phyloP scores from a whole-genome alignment of 1,140 invertebrate species.

The Pseudomyrmex flavicornis region DNA sequence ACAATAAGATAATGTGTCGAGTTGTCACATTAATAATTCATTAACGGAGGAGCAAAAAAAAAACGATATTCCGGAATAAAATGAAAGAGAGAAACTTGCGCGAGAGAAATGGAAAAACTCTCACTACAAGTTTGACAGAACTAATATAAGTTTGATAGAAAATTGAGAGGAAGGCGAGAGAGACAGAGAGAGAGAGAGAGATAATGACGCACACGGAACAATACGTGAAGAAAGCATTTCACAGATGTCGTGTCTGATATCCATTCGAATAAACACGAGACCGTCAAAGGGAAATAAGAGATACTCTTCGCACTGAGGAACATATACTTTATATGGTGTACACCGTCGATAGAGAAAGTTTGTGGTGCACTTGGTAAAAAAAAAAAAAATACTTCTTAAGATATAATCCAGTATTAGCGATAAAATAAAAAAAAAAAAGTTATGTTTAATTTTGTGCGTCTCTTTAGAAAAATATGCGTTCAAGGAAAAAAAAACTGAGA shows the following conservation, averaged over 20 bases:
- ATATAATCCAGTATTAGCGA: neutral
- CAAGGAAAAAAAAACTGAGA: no score
- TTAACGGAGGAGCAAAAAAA: neutral
- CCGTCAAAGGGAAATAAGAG: constrained; percentile 29
- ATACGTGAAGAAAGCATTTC: constrained; percentile 6
- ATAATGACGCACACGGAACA: constrained; percentile 4
- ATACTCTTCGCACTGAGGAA: neutral
- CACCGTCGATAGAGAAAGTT: neutral
- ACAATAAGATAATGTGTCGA: neutral
- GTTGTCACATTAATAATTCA: neutral
- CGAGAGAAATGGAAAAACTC: no score
- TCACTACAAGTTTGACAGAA: no score
- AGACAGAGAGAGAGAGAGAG: neutral
- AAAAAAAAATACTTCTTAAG: constrained; percentile 11
- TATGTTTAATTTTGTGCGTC: no score
- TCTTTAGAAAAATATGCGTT: no score
- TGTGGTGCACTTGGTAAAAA: constrained; percentile 4
- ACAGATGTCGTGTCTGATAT: constrained; percentile 1
- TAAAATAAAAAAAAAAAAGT: neutral
- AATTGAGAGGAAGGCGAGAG: neutral
- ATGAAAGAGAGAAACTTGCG: neutral
- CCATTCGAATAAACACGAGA: constrained; percentile 24
- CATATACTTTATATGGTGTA: no score
- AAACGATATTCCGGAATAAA: neutral
- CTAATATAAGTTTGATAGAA: neutral